Percentiles rank a stretch among this genome's conserved stretches.
Evolutionary conservation across 23 tunicate species (phyloP).

Genomic region (Trididemnum miniatum): DNA sequence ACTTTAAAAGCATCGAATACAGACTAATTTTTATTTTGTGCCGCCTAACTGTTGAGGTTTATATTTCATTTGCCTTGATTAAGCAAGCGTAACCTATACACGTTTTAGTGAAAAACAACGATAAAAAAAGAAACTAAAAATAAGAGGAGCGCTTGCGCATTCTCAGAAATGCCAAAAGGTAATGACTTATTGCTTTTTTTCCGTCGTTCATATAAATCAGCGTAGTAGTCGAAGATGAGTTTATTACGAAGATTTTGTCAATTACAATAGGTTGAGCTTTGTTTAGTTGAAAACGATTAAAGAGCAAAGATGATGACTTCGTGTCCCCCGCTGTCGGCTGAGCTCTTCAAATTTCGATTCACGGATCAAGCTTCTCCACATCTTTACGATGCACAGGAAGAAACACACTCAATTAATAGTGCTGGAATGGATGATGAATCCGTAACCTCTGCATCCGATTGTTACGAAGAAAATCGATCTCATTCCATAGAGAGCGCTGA

Average conservation of each 20-base stretch:
- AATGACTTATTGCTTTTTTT: too few species aligned
- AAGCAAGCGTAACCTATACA: too few species aligned
- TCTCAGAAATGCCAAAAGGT: too few species aligned
- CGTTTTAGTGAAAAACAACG: too few species aligned
- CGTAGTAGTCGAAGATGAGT: background rate
- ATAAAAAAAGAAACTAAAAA: too few species aligned
- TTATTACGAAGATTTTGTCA: background rate
- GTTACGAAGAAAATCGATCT: background rate
- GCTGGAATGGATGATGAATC: background rate
- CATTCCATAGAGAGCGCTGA: background rate
- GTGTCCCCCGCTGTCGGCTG: constrained; percentile 11
- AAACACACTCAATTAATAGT: background rate
- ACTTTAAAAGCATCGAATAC: too few species aligned
- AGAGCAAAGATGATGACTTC: constrained; percentile 5
- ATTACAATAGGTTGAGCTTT: too few species aligned
- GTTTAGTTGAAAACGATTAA: too few species aligned
- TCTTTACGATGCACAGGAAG: background rate
- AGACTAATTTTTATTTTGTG: too few species aligned
- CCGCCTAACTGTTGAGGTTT: too few species aligned
- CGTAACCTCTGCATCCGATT: background rate
- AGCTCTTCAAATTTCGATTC: constrained; percentile 6
- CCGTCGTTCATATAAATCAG: background rate
- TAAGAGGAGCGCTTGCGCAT: too few species aligned
- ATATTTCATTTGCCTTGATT: too few species aligned
- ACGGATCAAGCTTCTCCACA: background rate